phyloP scores from a whole-genome alignment of 2,113 vertebrate genomes.

The Petrocephalus microphthalmus region DNA sequence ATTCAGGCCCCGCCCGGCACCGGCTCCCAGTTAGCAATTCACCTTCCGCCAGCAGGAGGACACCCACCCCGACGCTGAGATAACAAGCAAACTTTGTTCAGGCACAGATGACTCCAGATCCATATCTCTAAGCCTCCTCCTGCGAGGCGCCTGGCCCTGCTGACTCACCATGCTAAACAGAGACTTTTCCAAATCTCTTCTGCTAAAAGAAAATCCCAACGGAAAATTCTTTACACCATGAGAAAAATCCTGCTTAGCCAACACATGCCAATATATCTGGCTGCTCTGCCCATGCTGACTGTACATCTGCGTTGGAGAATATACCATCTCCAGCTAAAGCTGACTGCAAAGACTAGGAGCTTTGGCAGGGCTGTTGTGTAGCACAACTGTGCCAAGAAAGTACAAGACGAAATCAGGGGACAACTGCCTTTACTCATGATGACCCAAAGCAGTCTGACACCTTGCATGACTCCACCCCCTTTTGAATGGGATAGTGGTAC shows the following conservation, averaged over 20 bases:
- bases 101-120: not conserved
- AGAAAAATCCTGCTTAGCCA: not conserved
- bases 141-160: not conserved
- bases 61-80: not conserved
- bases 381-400: not conserved
- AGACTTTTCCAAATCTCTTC: not conserved
- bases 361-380: not conserved
- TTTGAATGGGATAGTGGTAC: not conserved
- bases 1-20: not conserved
- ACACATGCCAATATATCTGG: not conserved
- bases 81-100: not conserved
- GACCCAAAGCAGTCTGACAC: not conserved
- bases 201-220: not conserved
- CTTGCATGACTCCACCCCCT: not conserved
- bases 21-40: not conserved
- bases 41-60: not conserved
- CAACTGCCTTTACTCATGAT: not conserved
- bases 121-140: not conserved
- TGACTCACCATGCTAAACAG: not conserved
- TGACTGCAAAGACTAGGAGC: not conserved
- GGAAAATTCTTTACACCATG: not conserved
- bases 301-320: not conserved
- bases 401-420: not conserved
- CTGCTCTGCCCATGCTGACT: not conserved
- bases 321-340: not conserved